These are phyloP conservation scores for Falco punctatus DNA, from an alignment of 2,113 vertebrate genomes.

Conservation along the genomic window DNA sequence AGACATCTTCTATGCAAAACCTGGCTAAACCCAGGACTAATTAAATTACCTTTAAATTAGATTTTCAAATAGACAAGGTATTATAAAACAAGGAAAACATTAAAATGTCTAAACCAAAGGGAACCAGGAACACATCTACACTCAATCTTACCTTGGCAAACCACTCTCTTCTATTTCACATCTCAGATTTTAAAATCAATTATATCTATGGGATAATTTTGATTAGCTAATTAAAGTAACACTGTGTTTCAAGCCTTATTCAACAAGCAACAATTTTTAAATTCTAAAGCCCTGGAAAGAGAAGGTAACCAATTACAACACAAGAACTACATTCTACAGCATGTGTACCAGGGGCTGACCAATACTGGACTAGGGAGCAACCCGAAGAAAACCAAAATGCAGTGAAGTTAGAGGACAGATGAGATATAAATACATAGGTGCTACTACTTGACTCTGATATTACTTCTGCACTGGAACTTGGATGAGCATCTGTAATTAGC, in stretches of 20 bases:
- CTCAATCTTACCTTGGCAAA: slow-evolving; percentile 1
- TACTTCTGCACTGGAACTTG: not conserved
- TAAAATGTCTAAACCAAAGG: not conserved
- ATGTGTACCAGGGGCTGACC: not conserved
- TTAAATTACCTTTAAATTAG: slow-evolving; percentile 52
- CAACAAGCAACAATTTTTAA: not conserved
- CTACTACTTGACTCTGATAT: not conserved
- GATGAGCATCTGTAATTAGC: not conserved
- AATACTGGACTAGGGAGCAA: not conserved
- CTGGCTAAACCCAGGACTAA: slow-evolving; percentile 51
- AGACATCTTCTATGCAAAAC: slow-evolving; percentile 47
- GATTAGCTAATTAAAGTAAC: not conserved
- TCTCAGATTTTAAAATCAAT: not conserved
- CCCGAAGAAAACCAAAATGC: not conserved
- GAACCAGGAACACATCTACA: not conserved
- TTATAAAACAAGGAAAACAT: not conserved
- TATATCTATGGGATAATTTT: not conserved
- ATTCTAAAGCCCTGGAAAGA: not conserved
- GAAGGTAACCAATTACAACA: not conserved
- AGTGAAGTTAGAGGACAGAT: not conserved
- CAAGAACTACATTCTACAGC: rapidly evolving
- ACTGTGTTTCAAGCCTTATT: not conserved
- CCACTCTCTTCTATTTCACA: not conserved
- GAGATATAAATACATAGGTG: not conserved
- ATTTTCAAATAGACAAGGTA: slow-evolving; percentile 45